Evolutionary conservation across 2,888 invertebrate species (phyloP).

Genomic region (Subacronicta megacephala): DNA sequence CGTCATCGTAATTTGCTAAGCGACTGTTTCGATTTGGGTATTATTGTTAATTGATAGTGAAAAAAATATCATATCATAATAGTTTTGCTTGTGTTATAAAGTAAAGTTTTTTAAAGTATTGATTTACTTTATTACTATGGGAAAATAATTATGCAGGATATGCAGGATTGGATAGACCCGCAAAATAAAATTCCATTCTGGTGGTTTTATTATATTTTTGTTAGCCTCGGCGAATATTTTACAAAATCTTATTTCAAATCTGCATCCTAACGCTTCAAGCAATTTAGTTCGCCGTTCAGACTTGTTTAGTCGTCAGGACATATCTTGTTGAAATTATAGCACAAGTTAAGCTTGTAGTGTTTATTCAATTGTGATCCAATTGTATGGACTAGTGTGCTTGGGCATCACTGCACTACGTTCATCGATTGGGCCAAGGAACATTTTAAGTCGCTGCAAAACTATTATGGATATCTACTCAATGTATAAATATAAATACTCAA

Average conservation of each 20-base stretch:
- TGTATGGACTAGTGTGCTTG: constrained; percentile 13
- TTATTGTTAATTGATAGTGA: too few relatives aligned
- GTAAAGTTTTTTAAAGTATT: too few relatives aligned
- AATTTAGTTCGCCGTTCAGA: neutral
- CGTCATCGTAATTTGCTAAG: constrained; percentile 15
- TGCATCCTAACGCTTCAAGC: neutral
- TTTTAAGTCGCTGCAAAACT: neutral
- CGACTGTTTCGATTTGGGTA: constrained; percentile 11
- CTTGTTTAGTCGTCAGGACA: constrained; percentile 4
- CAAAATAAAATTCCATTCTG: neutral
- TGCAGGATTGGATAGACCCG: neutral
- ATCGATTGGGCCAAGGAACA: neutral
- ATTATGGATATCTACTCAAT: too few relatives aligned
- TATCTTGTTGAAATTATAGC: constrained; percentile 19
- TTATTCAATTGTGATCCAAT: constrained; percentile 41
- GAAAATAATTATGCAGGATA: neutral
- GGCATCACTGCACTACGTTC: neutral
- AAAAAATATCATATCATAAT: too few relatives aligned
- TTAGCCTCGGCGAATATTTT: too few relatives aligned
- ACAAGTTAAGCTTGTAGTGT: constrained; percentile 13
- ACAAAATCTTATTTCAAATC: neutral
- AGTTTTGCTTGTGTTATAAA: too few relatives aligned
- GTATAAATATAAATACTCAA: too few relatives aligned
- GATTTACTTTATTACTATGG: neutral
- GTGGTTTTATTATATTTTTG: too few relatives aligned